Evolutionary conservation across 2,797 vertebrate species (phyloP).

Genomic region (Tokudaia muenninki): DNA sequence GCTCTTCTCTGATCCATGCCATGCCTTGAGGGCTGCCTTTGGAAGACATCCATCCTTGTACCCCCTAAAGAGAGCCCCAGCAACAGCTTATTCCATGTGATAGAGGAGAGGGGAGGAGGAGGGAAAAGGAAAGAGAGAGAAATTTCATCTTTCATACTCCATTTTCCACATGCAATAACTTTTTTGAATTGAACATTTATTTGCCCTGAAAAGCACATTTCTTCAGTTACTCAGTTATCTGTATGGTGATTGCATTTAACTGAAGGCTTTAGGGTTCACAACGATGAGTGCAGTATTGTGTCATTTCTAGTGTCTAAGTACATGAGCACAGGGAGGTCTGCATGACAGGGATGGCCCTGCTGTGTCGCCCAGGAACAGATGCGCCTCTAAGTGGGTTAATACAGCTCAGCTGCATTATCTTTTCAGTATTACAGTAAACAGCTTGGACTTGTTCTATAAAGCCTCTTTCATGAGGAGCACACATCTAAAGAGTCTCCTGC

Average conservation of each 20-base stretch:
- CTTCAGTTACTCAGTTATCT: slow-evolving; percentile 47
- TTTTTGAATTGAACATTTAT: slow-evolving; percentile 48
- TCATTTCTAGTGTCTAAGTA: slow-evolving; percentile 28
- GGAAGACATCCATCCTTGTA: slow-evolving; percentile 2
- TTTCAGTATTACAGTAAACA: slow-evolving; percentile 56
- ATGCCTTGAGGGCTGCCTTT: background rate
- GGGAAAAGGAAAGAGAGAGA: background rate
- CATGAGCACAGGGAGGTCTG: background rate
- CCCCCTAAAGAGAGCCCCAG: background rate
- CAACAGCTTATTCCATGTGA: background rate
- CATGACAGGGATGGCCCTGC: slow-evolving; percentile 42
- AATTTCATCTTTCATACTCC: slow-evolving; percentile 33
- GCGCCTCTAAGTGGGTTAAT: slow-evolving; percentile 50
- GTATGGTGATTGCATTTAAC: slow-evolving; percentile 55
- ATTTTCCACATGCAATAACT: slow-evolving; percentile 43
- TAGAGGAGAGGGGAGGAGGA: background rate
- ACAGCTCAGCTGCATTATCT: slow-evolving; percentile 51
- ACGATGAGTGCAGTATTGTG: slow-evolving; percentile 13
- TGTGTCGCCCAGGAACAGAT: slow-evolving; percentile 63
- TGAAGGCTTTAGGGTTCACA: slow-evolving; percentile 55
- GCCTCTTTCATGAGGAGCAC: slow-evolving; percentile 14
- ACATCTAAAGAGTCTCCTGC: background rate
- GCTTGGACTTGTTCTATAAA: slow-evolving; percentile 62
- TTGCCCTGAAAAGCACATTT: slow-evolving; percentile 46
- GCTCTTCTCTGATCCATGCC: background rate